Evolutionary conservation across 2,888 invertebrate species (phyloP).

Genomic region (Phorcus lineatus): DNA sequence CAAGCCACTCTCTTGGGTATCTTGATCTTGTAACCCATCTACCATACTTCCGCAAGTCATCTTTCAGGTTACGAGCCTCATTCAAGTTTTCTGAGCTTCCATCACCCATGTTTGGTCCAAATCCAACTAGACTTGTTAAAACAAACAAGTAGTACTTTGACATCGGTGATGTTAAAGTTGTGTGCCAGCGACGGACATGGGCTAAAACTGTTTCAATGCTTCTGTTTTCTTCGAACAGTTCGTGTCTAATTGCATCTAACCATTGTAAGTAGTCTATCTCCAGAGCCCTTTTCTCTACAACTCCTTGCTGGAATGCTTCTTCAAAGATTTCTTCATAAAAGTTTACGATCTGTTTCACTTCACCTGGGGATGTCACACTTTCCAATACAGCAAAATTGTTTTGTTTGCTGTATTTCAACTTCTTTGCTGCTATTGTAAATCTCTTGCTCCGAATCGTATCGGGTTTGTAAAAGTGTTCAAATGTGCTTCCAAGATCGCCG

Average conservation of each 20-base stretch:
- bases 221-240: slow-evolving; percentile 16
- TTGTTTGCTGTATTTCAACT: slow-evolving; percentile 33
- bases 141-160: slow-evolving; percentile 44
- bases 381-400: slow-evolving; percentile 29
- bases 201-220: slow-evolving; percentile 37
- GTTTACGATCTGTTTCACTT: slow-evolving; percentile 34
- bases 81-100: slow-evolving; percentile 35
- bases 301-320: neutral
- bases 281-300: slow-evolving; percentile 9
- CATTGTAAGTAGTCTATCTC: slow-evolving; percentile 45
- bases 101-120: slow-evolving; percentile 30
- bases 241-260: slow-evolving; percentile 42
- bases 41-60: slow-evolving; percentile 34
- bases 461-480: slow-evolving; percentile 8
- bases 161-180: slow-evolving; percentile 32
- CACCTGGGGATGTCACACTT: slow-evolving; percentile 25
- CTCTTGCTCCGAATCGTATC: slow-evolving; percentile 34
- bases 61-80: slow-evolving; percentile 37
- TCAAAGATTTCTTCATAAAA: slow-evolving; percentile 40
- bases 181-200: slow-evolving; percentile 38
- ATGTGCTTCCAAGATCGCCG: slow-evolving; percentile 14
- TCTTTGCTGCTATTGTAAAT: slow-evolving; percentile 37
- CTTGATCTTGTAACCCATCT: slow-evolving; percentile 32
- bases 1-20: slow-evolving; percentile 47
- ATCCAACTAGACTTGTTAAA: slow-evolving; percentile 43